A percentile compares a stretch with the other conserved stretches of the same genome.
These are phyloP conservation scores for Rhegmatorhina hoffmannsi DNA, from an alignment of 2,113 vertebrate species.

Conservation along the genomic window DNA sequence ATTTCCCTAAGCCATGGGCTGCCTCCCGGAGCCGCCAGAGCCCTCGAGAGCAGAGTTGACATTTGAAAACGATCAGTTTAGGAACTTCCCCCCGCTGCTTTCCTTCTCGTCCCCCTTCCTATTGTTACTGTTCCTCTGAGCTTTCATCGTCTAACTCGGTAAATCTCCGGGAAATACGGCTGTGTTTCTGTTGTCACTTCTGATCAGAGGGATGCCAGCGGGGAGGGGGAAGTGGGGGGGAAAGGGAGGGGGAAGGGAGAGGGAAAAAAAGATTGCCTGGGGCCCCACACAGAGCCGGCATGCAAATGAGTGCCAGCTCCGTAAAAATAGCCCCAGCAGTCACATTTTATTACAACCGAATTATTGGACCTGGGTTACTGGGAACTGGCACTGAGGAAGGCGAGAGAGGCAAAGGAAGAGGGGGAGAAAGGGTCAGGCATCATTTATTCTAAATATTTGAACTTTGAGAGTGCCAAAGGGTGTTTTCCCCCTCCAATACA, in stretches of 20 bases:
- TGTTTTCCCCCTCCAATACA: neutral
- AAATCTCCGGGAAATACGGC: conserved; percentile 80
- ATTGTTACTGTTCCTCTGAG: conserved; percentile 71
- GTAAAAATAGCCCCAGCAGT: conserved; percentile 76
- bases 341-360: conserved; percentile 77
- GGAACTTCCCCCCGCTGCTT: conserved; percentile 50
- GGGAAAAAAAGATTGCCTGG: conserved; percentile 61
- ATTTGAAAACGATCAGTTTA: conserved; percentile 76
- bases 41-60: conserved; percentile 55
- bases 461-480: neutral
- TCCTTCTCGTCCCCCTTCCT: conserved; percentile 39
- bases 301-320: conserved; percentile 76
- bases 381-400: conserved; percentile 55
- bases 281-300: conserved; percentile 71
- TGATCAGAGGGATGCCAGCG: conserved; percentile 76
- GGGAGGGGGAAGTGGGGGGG: conserved; percentile 29
- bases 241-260: conserved; percentile 4
- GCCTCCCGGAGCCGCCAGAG: conserved; percentile 46
- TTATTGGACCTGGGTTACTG: conserved; percentile 68
- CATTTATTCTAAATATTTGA: conserved; percentile 25
- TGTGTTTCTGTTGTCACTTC: conserved; percentile 84
- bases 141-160: conserved; percentile 71
- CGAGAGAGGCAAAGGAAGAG: neutral
- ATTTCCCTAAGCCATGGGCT: conserved; percentile 34
- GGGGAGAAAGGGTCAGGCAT: neutral